Evolutionary conservation across 2,113 vertebrate genomes (phyloP), one percentile per base, ranked within the genome.

Genomic region (Gallinago jamesoni): DNA sequence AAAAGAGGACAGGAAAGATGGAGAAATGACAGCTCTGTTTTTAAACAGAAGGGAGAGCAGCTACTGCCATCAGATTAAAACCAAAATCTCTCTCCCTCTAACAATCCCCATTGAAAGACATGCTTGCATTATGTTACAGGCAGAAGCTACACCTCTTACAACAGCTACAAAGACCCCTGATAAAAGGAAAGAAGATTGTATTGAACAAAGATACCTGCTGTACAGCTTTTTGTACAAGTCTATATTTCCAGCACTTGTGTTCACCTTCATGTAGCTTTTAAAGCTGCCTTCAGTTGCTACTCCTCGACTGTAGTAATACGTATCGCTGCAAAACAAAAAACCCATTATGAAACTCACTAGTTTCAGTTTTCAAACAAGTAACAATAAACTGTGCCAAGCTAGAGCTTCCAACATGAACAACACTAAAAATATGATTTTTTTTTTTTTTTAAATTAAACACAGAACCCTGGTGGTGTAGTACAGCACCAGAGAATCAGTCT

Each of bases 191-290:
- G 14, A 59, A 31, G 33, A n/a, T 90, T 74, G 39, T 27, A 64
- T 55, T 41, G 39, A 72, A 59, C 9, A 30, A 27, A 78, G 16
- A 2, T 89, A 98, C 98, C 98, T 98, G 95, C 48, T 96, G 68
- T 97, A 98, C 9, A 98, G 95, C 31, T 94, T 98, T n/a, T 97
- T 96, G 45, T 98, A 98, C 66, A 98, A 64, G 13, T 98, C 98
- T 16, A 25, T 20, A 4, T 81, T 84, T 62, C 77, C 79, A 6
- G 97, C 84, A 30, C 98, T 98, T 2, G 25, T 28, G 68, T 98
- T 98, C 84, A 98, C 35, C 77, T 97, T 98, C 98, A 98, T 92
- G 55, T 97, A 98, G 88, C 74, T 97, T 22, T 87, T 88, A 37
- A 95, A 94, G 21, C 50, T 60, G 3, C 14, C 84, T 6, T 80